Evolutionary conservation across 2,113 vertebrate genomes (phyloP), one percentile per base, ranked within the genome.

Genomic region (Clarias gariepinus): DNA sequence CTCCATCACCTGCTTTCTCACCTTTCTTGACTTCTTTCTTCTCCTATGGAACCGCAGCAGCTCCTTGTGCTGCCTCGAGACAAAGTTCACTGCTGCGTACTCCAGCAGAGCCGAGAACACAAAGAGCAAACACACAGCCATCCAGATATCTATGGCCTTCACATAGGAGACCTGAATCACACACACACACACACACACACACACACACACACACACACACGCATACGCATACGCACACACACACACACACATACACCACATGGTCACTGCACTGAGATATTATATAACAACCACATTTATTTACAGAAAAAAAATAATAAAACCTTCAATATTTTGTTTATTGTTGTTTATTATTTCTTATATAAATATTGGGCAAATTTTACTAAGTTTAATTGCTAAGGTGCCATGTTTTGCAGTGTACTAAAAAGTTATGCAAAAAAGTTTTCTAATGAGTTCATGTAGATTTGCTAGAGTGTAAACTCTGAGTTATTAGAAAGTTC

Each of bases 91-190:
- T 0, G 98, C 98, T 6, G 98, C 98, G 0, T 99, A 99, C 90
- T 99, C 98, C 94, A 99, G 28, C 88, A 99, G 95, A 0, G 98
- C 98, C 2, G 98, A 98, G 93, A 99, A 99, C 64, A 99, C 98
- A 76, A 99, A 99, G 25, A 99, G 97, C 84, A 99, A 95, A 85
- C 98, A 99, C 0, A 99, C 98, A 0, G 98, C 98, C 98, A 99
- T 99, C 98, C 98, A 99, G 91, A 99, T 99, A 91, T 99, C 98
- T 88, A 99, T 99, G 0, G 98, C 98, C 93, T 99, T 99, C 30
- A 99, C 98, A 60, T 99, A 99, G 0, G 98, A 99, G 55, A 99
- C 98, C 98, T 99, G 84, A 0, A 58, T 25, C 25, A 82, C 5
- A 88, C 3, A 82, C 36, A 71, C 57, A 86, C 12, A 88, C 53